Evolutionary conservation across 1,140 invertebrate species (phyloP).

Genomic region (Papilio machaon): DNA sequence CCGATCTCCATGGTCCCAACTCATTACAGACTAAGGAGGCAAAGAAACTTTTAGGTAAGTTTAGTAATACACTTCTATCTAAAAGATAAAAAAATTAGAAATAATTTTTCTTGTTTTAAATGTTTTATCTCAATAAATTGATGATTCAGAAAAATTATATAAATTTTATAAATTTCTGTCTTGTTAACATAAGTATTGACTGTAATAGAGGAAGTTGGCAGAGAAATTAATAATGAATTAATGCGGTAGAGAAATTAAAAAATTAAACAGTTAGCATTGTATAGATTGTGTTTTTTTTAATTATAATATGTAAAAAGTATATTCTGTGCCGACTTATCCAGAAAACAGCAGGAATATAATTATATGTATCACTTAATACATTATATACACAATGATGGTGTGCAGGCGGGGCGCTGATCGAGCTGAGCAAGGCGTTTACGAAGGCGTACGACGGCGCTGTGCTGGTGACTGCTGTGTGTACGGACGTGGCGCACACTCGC

Average conservation of each 20-base stretch:
- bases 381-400: no score
- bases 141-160: no score
- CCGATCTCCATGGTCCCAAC: constrained; percentile 86
- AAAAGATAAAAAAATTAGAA: no score
- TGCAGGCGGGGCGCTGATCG: constrained; percentile 81
- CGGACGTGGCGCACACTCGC: constrained; percentile 85
- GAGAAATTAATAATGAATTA: no score
- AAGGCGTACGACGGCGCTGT: constrained; percentile 87
- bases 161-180: no score
- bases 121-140: background rate
- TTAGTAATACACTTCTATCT: background rate
- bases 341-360: no score
- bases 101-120: no score
- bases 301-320: background rate
- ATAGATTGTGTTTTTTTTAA: background rate
- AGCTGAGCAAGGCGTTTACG: constrained; percentile 83
- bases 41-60: constrained; percentile 82
- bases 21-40: constrained; percentile 87
- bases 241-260: background rate
- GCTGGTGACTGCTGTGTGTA: constrained; percentile 84
- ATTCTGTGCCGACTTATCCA: no score
- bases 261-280: background rate
- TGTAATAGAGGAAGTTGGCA: background rate
- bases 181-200: no score
- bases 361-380: background rate